Evolutionary conservation across 2,797 vertebrate species (phyloP).

Genomic region (Eurystomus glaucurus): DNA sequence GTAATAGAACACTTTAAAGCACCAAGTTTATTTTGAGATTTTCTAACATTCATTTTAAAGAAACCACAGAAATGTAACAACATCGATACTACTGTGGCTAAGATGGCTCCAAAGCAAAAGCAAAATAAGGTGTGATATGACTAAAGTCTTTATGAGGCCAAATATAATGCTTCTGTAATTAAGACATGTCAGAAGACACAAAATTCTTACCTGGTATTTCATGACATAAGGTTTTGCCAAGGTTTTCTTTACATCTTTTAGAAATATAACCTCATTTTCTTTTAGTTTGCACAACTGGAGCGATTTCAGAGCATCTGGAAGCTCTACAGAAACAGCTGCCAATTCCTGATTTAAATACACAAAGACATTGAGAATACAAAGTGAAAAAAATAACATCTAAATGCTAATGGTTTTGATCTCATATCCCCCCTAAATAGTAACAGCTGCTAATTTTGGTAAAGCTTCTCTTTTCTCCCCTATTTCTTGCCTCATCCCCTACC

Average conservation of each 20-base stretch:
- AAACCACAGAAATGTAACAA: neutral
- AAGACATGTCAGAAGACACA: neutral
- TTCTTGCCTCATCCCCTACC: neutral
- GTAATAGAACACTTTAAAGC: neutral
- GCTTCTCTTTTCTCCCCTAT: neutral
- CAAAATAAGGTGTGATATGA: neutral
- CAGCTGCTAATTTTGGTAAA: neutral
- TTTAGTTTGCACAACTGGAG: conserved; percentile 90
- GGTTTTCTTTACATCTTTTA: conserved; percentile 89
- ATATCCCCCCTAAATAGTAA: neutral
- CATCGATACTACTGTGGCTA: neutral
- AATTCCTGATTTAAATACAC: conserved; percentile 79
- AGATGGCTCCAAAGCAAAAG: neutral
- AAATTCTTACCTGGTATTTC: conserved; percentile 77
- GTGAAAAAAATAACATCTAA: neutral
- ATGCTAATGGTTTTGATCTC: neutral
- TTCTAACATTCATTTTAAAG: neutral
- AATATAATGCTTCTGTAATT: neutral
- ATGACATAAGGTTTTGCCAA: conserved; percentile 69
- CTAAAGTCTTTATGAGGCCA: neutral
- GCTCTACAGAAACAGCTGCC: conserved; percentile 87
- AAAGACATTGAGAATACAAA: conserved; percentile 6
- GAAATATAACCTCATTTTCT: conserved; percentile 94
- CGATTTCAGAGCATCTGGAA: conserved; percentile 91
- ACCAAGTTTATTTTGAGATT: neutral